These are phyloP conservation scores for Myrmecophaga tridactyla DNA, from an alignment of 2,113 vertebrate species.

Conservation along the genomic window DNA sequence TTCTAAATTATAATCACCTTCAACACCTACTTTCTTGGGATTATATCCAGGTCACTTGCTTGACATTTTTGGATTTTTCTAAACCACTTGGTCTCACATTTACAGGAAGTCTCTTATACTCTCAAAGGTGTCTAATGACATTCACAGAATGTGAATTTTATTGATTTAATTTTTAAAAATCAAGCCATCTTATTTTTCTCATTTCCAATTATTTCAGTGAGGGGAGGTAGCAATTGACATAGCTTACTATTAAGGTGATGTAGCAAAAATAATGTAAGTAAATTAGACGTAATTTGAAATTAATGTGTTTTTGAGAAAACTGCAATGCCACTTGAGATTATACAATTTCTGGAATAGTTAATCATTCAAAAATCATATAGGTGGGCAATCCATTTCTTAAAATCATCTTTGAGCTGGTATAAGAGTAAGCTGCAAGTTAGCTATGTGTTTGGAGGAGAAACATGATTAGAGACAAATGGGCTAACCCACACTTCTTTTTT, in stretches of 20 bases:
- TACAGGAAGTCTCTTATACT: neutral
- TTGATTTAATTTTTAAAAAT: neutral
- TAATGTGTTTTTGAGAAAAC: conserved; percentile 40
- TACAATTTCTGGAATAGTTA: neutral
- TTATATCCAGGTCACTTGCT: neutral
- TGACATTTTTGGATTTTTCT: neutral
- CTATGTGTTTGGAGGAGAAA: neutral
- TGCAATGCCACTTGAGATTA: neutral
- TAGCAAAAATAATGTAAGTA: conserved; percentile 22
- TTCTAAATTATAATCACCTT: neutral
- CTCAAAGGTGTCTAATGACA: neutral
- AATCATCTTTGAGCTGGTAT: conserved; percentile 31
- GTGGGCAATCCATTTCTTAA: neutral
- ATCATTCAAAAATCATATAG: conserved; percentile 9
- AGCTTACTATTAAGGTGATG: neutral
- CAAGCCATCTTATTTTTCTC: neutral
- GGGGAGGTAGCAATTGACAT: neutral
- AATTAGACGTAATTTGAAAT: conserved; percentile 11
- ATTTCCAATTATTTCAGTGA: conserved; percentile 27
- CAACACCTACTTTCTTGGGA: neutral
- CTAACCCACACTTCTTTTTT: conserved; percentile 17
- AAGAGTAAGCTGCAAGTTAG: conserved; percentile 46
- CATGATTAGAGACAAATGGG: conserved; percentile 18
- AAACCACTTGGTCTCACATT: conserved; percentile 1
- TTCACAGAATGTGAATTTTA: neutral